Evolutionary conservation across 2,888 invertebrate species (phyloP).

Genomic region (Tenthredo livida): DNA sequence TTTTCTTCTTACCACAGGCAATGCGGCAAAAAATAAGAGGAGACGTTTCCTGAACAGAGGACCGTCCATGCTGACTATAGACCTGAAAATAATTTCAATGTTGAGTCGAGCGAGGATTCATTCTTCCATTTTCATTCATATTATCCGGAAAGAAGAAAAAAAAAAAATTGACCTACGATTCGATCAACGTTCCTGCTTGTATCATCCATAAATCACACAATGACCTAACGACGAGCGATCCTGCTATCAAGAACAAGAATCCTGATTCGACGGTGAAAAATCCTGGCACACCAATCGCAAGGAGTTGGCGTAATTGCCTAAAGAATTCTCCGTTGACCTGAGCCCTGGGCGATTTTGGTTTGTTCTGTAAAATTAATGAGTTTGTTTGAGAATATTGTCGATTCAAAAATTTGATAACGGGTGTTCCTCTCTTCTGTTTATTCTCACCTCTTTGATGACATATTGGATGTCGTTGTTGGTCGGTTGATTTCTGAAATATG

Average conservation of each 20-base stretch:
- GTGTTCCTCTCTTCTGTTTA: background rate
- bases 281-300: conserved; percentile 85
- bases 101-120: background rate
- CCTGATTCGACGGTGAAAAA: conserved; percentile 88
- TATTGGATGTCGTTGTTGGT: conserved; percentile 89
- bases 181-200: conserved; percentile 94
- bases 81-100: conserved; percentile 81
- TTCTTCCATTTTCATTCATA: background rate
- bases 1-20: conserved; percentile 89
- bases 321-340: conserved; percentile 89
- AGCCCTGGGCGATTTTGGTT: conserved; percentile 82
- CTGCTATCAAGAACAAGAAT: conserved; percentile 87
- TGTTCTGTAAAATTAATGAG: conserved; percentile 79
- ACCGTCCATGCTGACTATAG: conserved; percentile 94
- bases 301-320: conserved; percentile 83
- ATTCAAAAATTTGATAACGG: background rate
- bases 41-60: conserved; percentile 88
- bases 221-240: conserved; percentile 91
- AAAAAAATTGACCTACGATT: conserved; percentile 85
- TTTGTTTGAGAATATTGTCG: background rate
- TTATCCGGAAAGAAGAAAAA: too few species aligned
- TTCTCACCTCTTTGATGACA: conserved; percentile 84
- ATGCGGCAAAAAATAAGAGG: conserved; percentile 88
- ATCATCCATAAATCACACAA: conserved; percentile 99
- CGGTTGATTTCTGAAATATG: conserved; percentile 78